Evolutionary conservation across 2,113 vertebrate genomes (phyloP).

Genomic region (Azemiops feae): DNA sequence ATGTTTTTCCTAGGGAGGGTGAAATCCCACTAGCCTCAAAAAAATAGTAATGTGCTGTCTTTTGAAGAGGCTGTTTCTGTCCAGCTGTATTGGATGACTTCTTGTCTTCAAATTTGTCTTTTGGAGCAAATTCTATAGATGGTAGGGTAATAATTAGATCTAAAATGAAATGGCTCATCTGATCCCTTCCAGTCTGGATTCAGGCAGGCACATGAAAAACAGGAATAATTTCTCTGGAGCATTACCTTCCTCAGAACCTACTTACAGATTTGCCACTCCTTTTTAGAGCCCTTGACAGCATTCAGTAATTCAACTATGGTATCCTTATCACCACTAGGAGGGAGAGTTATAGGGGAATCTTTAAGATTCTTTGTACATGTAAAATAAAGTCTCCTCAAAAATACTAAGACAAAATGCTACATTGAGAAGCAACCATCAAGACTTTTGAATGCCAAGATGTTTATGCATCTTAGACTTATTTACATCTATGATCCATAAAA

Average conservation of each 20-base stretch:
- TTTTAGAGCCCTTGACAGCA: background rate
- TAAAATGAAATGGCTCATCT: background rate
- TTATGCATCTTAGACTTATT: background rate
- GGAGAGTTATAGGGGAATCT: background rate
- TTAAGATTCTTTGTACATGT: background rate
- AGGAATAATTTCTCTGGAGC: background rate
- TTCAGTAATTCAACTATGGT: background rate
- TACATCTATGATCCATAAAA: background rate
- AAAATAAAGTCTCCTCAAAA: background rate
- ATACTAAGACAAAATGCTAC: background rate
- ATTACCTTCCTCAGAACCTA: background rate
- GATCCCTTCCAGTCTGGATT: background rate
- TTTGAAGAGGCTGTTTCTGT: background rate
- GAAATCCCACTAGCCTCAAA: background rate
- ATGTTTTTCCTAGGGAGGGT: background rate
- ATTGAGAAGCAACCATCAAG: background rate
- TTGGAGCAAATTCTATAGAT: background rate
- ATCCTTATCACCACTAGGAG: background rate
- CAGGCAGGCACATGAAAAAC: background rate
- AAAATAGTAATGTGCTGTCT: background rate
- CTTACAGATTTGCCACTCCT: background rate
- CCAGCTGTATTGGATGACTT: background rate
- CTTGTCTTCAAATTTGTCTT: background rate
- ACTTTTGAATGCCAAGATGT: background rate
- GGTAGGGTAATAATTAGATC: background rate